Base-by-base conservation (phyloP, 2,797 vertebrate species). In the Huso huso region DNA sequence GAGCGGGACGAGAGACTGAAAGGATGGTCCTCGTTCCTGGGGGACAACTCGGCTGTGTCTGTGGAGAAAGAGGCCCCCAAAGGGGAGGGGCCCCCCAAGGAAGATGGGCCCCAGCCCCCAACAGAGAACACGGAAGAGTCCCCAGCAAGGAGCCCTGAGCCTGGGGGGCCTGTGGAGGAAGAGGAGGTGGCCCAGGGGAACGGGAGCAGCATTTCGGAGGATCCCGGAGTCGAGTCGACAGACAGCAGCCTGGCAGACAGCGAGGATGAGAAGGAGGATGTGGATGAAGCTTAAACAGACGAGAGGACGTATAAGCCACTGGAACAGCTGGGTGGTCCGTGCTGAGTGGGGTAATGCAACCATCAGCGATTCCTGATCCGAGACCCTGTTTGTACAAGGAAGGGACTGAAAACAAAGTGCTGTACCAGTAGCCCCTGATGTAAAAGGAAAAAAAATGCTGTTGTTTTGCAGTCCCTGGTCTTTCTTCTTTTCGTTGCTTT, bases 1-100 rank as follows among this genome's bases (percentile, higher is more conserved):
- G 96, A 98, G 79, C 89, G 95, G 37, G 96, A 98, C 82, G 93
- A 98, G 84, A 89, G 96, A 65, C 85, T 98, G 13, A 97, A 93
- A 75, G 90, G 89, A 11, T 98, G 94, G 96, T 86, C 90, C 4
- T 69, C 78, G 0, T 99, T 95, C 80, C 83, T 97, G 50, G 90
- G 83, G 0, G 80, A 77, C 0, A 63, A 66, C 10, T 77, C 84
- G 70, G 72, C 71, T 49, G 73, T 78, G 9, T 75, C 79, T 5
- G 69, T 72, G 72, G 70, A 69, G 0, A 51, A 80, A 62, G 72
- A 81, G 0, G 73, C 82, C 13, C 0, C 63, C 65, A 10, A 78
- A 84, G 68, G 59, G 61, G 83, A 65, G 75, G 74, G 79, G 58
- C 73, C 74, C 61, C 68, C 76, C 7, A 73, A 75, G 76, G 15